Percentiles rank a stretch among this genome's conserved stretches.
Conservation (phyloP, 2,888 invertebrate genomes). For the Trisateles emortualis region DNA sequence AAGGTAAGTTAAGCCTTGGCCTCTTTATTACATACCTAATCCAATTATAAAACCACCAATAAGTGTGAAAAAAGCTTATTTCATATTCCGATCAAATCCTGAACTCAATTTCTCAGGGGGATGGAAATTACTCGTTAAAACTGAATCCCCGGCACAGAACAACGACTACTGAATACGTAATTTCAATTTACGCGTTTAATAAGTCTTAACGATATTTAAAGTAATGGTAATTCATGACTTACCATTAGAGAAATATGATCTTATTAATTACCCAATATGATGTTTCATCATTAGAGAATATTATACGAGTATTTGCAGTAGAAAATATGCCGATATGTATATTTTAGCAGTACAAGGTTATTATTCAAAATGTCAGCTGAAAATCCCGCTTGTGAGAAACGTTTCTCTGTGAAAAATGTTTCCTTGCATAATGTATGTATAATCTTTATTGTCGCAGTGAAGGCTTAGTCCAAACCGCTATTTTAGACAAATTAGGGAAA, state of each 20-base stretch:
- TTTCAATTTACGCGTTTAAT: conserved; percentile 54
- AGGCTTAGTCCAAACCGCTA: conserved; percentile 15
- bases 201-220: conserved; percentile 6
- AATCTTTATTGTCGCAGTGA: neutral
- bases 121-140: conserved; percentile 60
- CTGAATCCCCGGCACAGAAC: conserved; percentile 47
- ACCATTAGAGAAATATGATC: neutral
- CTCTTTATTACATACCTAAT: conserved; percentile 37
- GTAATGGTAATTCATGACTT: too few relatives aligned
- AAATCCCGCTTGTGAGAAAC: neutral
- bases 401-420: neutral
- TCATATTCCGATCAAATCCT: conserved; percentile 42
- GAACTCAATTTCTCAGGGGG: conserved; percentile 47
- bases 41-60: conserved; percentile 39
- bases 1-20: conserved; percentile 28
- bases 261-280: neutral
- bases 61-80: conserved; percentile 36
- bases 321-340: neutral
- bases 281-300: neutral
- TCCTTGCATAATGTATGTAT: neutral
- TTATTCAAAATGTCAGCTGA: neutral
- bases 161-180: conserved; percentile 67
- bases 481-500: conserved; percentile 39
- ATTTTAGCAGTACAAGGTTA: neutral
- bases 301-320: neutral